These are phyloP conservation scores for Eciton burchellii DNA, from an alignment of 1,140 invertebrate genomes.

Conservation along the genomic window DNA sequence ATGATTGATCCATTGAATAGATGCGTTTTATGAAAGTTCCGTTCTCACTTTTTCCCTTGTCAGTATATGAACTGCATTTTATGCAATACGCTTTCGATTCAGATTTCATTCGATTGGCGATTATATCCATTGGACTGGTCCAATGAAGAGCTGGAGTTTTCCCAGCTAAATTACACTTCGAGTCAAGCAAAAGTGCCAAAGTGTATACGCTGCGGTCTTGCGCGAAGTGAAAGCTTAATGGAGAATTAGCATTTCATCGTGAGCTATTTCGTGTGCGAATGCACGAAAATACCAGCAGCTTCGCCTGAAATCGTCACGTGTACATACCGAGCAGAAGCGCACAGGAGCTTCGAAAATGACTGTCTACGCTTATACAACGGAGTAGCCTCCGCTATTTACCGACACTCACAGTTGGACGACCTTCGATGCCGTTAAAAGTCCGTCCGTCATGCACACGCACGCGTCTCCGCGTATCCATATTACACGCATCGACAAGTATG, in stretches of 20 bases:
- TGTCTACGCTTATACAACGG: slow-evolving; percentile 43
- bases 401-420: slow-evolving; percentile 63
- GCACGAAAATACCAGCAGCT: not conserved
- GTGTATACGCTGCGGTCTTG: not conserved
- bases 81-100: not conserved
- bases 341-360: slow-evolving; percentile 58
- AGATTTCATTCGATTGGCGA: not conserved
- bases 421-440: slow-evolving; percentile 63
- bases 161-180: not conserved
- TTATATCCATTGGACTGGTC: not conserved
- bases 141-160: not conserved
- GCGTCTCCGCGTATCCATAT: slow-evolving; percentile 1
- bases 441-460: not conserved
- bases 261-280: not conserved
- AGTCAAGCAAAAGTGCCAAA: not conserved
- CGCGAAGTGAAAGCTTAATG: slow-evolving; percentile 42
- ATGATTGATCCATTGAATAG: not conserved
- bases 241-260: slow-evolving; percentile 45
- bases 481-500: slow-evolving; percentile 31
- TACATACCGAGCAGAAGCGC: not conserved
- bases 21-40: not conserved
- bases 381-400: slow-evolving; percentile 63
- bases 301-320: not conserved
- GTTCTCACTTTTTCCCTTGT: not conserved
- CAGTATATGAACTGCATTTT: not conserved